Evolutionary conservation across 2,113 vertebrate genomes (phyloP).

Genomic region (Gracilinanus agilis): DNA sequence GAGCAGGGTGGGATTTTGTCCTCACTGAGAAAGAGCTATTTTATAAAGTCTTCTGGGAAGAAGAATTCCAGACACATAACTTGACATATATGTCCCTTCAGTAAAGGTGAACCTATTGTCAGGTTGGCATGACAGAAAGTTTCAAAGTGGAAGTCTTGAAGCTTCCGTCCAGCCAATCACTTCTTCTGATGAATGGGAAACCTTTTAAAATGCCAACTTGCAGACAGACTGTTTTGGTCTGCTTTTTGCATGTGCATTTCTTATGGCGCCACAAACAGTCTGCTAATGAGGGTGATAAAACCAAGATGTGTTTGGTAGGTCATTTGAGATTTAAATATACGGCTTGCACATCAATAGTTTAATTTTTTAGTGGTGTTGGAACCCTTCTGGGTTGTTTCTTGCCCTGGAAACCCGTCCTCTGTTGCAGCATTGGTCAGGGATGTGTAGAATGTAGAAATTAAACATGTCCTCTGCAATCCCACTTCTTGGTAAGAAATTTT

Average conservation of each 20-base stretch:
- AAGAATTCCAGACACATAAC: not conserved
- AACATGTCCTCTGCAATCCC: not conserved
- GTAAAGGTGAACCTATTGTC: not conserved
- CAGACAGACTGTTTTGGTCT: conserved; percentile 7
- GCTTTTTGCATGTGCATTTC: conserved; percentile 1
- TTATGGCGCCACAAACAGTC: not conserved
- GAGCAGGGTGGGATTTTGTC: not conserved
- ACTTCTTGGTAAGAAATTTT: not conserved
- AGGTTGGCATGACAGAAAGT: not conserved
- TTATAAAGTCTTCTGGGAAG: not conserved
- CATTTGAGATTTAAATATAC: not conserved
- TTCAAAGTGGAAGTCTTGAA: not conserved
- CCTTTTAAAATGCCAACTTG: conserved; percentile 8
- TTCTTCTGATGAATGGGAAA: not conserved
- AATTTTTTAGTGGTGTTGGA: conserved; percentile 1
- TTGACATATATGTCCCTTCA: not conserved
- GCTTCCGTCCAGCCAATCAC: not conserved
- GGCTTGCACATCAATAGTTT: not conserved
- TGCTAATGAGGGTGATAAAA: conserved; percentile 9
- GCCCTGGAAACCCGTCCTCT: not conserved
- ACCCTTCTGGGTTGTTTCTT: not conserved
- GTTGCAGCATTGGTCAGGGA: not conserved
- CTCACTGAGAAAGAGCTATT: not conserved
- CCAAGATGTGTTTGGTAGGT: not conserved
- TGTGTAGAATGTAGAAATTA: not conserved